Evolutionary conservation across 2,113 vertebrate species (phyloP), one percentile per base, ranked within the genome.

Genomic region (Lepus europaeus): DNA sequence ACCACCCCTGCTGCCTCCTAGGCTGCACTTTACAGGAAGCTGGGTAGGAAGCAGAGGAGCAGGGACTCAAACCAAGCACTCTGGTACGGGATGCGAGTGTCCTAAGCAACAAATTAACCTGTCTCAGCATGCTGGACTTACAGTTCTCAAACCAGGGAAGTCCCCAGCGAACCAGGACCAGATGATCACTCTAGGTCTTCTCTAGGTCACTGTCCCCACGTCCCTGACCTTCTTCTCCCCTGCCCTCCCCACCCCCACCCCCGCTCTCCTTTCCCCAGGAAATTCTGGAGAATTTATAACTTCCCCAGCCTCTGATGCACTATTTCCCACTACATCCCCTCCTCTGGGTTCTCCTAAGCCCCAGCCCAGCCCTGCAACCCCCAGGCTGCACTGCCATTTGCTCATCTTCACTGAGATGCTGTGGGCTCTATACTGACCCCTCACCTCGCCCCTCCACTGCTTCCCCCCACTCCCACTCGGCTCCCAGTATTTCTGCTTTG

Each of bases 61-160:
- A 16, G 56, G 14, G 56, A 59, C 56, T 59, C 56, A 17, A 59
- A 59, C 56, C 56, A 16, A 17, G 56, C 56, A 59, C 56, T 59
- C 56, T 59, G 56, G 2, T 59, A 59, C 7, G 56, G 56, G 17
- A 59, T 59, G 56, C 14, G 1, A 17, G 56, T 17, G 17, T 59
- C 56, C 56, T 59, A 59, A 59, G 56, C 56, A 59, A 17, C 56
- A 17, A 59, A 12, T 17, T 12, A 17, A 59, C 56, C 14, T 59
- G 45, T 36, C 73, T 59, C 56, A 59, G 17, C 13, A 61, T 70
- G 27, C 68, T 77, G 45, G 19, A 85, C n/a, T 64, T 79, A 19
- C 22, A 22, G 13, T 69, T 88, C 86, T 45, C 63, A 95, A 92
- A 89, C 25, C 31, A 72, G 72, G 76, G 79, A 83, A 87, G 17